These are phyloP conservation scores for Cinclus mexicanus DNA, from an alignment of 2,113 vertebrate genomes.

Conservation along the genomic window DNA sequence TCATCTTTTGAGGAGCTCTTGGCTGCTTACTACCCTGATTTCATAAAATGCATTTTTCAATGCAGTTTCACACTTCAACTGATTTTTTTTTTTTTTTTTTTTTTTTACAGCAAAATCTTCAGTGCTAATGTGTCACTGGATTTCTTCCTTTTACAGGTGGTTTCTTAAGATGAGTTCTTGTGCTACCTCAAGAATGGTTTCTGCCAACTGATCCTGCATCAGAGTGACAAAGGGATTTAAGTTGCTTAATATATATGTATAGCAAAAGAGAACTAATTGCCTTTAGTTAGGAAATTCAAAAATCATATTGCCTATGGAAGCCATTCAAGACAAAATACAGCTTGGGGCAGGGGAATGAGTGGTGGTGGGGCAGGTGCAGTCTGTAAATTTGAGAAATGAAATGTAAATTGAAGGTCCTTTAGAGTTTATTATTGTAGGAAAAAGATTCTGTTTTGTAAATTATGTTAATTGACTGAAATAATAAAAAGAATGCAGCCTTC, in stretches of 20 bases:
- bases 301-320: background rate
- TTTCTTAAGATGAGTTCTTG: background rate
- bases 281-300: constrained; percentile 1
- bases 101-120: background rate
- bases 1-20: background rate
- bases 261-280: background rate
- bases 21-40: background rate
- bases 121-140: background rate
- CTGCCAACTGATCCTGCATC: background rate
- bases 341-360: background rate
- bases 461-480: background rate
- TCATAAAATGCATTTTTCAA: background rate
- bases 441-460: background rate
- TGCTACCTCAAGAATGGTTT: background rate
- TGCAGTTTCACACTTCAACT: background rate
- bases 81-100: no score
- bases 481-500: background rate
- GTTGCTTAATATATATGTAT: background rate
- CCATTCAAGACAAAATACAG: background rate
- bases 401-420: background rate
- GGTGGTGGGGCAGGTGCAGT: background rate
- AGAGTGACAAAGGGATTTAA: background rate
- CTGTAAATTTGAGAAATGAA: constrained; percentile 4
- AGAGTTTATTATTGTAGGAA: background rate
- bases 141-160: background rate